Base-by-base conservation (phyloP, 2,888 invertebrate species). In the Sympetrum striolatum region DNA sequence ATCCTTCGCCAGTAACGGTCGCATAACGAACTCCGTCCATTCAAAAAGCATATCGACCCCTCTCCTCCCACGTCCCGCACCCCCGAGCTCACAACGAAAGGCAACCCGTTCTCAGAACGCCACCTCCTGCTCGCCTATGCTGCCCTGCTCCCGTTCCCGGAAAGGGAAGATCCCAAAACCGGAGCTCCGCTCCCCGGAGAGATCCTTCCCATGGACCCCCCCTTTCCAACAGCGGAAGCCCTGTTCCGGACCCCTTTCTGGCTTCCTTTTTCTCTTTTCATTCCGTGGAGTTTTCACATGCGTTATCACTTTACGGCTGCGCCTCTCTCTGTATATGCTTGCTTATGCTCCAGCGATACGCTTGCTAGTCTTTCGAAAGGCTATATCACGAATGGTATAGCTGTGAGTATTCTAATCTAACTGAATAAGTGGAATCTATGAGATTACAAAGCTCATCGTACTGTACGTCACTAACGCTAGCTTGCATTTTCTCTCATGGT, bases 121-220 rank as follows among this genome's bases (percentile, higher is more conserved):
- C 86, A 86, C 86, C 86, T 86, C 64, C 86, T 86, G 22, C n/a
- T n/a, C n/a, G 12, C 22, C 39, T 37, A 60, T 64, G 64, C 37
- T 60, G 37, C 60, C 86, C 86, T 35, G 86, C 86, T 86, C 86
- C 35, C 35, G n/a, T 60, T 86, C 86, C 86, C 86, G 86, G 86
- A 86, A 86, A 64, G 86, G 60, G 64, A 86, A 64, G 22, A 60
- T 86, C 86, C 86, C 60, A 48, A 58, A 60, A 60, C 60, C 37
- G 53, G 39, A 22, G 82, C 58, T 22, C 35, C 73, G 25, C 25
- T n/a, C 73, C 25, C 73, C 53, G 53, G 53, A 53, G 18, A 53
- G 25, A 12, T 73, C 64, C 64, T 35, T 35, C 82, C 35, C 81
- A 25, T 64, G 5, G 35, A 18, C 2, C 58, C 22, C n/a, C 31